Evolutionary conservation across 2,888 invertebrate species (phyloP).

Genomic region (Euplexia lucipara): DNA sequence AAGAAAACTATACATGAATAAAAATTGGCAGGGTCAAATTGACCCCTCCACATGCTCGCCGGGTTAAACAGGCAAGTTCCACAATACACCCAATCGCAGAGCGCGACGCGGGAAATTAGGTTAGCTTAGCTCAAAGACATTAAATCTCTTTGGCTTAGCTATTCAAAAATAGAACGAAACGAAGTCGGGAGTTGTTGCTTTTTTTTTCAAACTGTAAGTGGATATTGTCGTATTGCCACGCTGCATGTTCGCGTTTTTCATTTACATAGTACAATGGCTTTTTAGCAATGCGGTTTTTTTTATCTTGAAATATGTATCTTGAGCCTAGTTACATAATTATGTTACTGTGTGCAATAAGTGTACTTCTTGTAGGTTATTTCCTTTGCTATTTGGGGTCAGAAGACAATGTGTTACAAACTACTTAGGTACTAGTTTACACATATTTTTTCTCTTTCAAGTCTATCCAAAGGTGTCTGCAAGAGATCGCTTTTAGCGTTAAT

Average conservation of each 20-base stretch:
- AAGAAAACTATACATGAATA: too few species aligned
- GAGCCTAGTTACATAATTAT: slow-evolving; percentile 38
- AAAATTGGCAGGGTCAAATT: too few species aligned
- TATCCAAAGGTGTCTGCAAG: too few species aligned
- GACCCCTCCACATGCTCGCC: too few species aligned
- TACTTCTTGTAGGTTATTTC: slow-evolving; percentile 6
- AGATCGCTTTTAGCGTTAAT: too few species aligned
- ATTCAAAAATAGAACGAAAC: slow-evolving; percentile 56
- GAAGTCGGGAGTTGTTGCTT: slow-evolving; percentile 35
- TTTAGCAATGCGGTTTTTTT: slow-evolving; percentile 28
- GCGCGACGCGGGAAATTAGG: slow-evolving; percentile 34
- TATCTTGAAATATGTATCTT: slow-evolving; percentile 53
- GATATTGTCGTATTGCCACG: slow-evolving; percentile 28
- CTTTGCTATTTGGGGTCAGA: background rate
- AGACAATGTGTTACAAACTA: too few species aligned
- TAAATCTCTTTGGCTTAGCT: slow-evolving; percentile 50
- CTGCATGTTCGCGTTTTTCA: slow-evolving; percentile 6
- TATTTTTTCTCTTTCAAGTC: too few species aligned
- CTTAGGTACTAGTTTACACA: too few species aligned
- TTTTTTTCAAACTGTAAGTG: slow-evolving; percentile 38
- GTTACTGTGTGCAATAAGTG: background rate
- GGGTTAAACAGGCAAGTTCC: slow-evolving; percentile 7
- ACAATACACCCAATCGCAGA: slow-evolving; percentile 48
- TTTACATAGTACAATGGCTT: slow-evolving; percentile 34
- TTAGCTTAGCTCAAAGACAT: too few species aligned